Conservation (phyloP, 1,140 invertebrate species). For the Microvelia longipes region DNA sequence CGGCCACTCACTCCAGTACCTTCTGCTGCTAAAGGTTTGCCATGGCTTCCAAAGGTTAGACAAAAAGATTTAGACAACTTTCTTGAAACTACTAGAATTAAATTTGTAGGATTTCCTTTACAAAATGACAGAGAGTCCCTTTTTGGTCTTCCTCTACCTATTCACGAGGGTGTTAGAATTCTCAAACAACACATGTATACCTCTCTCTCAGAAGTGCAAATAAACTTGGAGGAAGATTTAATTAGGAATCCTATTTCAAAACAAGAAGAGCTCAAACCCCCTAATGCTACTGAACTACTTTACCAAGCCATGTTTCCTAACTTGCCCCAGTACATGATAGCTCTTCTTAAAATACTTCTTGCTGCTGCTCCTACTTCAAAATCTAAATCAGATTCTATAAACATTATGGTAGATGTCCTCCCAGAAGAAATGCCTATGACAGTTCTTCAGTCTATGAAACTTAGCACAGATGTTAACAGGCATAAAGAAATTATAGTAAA, state of each 20-base stretch:
- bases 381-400: constrained; percentile 94
- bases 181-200: constrained; percentile 74
- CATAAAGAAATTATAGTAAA: constrained; percentile 99
- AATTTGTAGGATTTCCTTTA: constrained; percentile 87
- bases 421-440: constrained; percentile 96
- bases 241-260: constrained; percentile 47
- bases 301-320: constrained; percentile 85
- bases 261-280: constrained; percentile 50
- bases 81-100: constrained; percentile 74
- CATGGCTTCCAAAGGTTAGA: constrained; percentile 92
- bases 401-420: constrained; percentile 92
- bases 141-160: constrained; percentile 83
- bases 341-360: constrained; percentile 87
- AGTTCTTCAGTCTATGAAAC: constrained; percentile 89
- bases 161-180: constrained; percentile 85
- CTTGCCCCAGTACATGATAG: constrained; percentile 93
- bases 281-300: constrained; percentile 70
- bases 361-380: constrained; percentile 95
- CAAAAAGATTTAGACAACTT: constrained; percentile 85
- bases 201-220: constrained; percentile 66
- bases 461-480: constrained; percentile 92
- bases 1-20: constrained; percentile 34
- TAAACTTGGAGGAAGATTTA: constrained; percentile 68
- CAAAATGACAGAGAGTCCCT: constrained; percentile 71
- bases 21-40: constrained; percentile 47